These are phyloP conservation scores for Ataeniobius toweri DNA, from an alignment of 2,797 vertebrate species.

Conservation along the genomic window DNA sequence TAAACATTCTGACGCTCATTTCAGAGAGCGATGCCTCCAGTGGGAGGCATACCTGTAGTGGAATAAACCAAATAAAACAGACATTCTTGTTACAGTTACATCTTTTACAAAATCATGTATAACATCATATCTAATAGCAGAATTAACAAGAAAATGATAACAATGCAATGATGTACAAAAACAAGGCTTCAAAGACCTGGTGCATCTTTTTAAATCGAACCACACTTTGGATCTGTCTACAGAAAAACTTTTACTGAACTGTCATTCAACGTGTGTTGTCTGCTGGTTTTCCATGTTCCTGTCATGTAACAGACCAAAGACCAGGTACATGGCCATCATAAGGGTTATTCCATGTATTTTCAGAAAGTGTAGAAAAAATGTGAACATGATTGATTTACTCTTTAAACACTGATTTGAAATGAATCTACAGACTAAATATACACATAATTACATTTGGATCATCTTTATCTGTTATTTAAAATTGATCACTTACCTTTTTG, in stretches of 20 bases:
- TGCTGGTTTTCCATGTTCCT: not conserved
- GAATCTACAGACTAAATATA: not conserved
- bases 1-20: not conserved
- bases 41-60: too few species aligned
- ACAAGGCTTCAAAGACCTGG: not conserved
- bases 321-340: not conserved
- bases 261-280: too few species aligned
- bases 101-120: not conserved
- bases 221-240: not conserved
- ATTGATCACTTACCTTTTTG: constrained; percentile 70
- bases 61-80: not conserved
- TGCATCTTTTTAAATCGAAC: not conserved
- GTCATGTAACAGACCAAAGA: not conserved
- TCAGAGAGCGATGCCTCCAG: too few species aligned
- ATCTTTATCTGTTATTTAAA: constrained; percentile 7
- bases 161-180: not conserved
- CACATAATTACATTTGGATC: not conserved
- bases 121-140: not conserved
- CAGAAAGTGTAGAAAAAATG: not conserved
- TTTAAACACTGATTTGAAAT: not conserved
- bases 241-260: not conserved
- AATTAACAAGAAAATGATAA: not conserved
- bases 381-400: not conserved
- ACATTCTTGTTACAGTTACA: not conserved
- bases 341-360: not conserved